phyloP scores from a whole-genome alignment of 2,797 vertebrate species.

The Micromesistius poutassou region DNA sequence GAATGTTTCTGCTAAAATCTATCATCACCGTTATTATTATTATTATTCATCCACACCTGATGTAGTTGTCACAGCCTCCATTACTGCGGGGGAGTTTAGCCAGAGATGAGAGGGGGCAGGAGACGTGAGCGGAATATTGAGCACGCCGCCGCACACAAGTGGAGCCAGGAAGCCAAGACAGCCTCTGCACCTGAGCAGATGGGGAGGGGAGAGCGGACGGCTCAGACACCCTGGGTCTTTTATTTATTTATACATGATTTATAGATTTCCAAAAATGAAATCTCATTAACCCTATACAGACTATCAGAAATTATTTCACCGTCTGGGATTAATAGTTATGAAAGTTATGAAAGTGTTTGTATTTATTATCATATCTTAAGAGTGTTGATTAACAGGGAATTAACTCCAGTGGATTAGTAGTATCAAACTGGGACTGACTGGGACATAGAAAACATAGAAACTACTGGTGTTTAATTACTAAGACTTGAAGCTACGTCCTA shows the following conservation, averaged over 20 bases:
- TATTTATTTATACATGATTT: not conserved
- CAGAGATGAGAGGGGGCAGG: not conserved
- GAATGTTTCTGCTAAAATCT: constrained; percentile 11
- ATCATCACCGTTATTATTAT: not conserved
- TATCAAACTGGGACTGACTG: not conserved
- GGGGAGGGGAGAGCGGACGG: not conserved
- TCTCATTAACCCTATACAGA: not conserved
- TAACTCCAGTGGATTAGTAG: not conserved
- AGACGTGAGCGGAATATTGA: not conserved
- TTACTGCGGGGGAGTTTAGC: constrained; percentile 1
- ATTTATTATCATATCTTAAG: not conserved
- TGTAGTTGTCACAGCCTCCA: not conserved
- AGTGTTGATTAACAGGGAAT: not conserved
- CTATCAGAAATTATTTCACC: not conserved
- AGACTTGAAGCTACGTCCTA: not conserved
- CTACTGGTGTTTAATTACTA: not conserved
- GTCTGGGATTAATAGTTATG: no score
- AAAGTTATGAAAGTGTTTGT: not conserved
- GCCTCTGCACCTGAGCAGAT: not conserved
- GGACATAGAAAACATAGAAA: not conserved
- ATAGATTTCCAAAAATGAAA: not conserved
- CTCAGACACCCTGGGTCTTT: not conserved
- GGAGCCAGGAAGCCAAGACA: not conserved
- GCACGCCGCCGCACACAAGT: not conserved
- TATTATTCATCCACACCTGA: constrained; percentile 2